Conservation (phyloP, 2,797 vertebrate species). For the Sebastes kiyomatsui region DNA sequence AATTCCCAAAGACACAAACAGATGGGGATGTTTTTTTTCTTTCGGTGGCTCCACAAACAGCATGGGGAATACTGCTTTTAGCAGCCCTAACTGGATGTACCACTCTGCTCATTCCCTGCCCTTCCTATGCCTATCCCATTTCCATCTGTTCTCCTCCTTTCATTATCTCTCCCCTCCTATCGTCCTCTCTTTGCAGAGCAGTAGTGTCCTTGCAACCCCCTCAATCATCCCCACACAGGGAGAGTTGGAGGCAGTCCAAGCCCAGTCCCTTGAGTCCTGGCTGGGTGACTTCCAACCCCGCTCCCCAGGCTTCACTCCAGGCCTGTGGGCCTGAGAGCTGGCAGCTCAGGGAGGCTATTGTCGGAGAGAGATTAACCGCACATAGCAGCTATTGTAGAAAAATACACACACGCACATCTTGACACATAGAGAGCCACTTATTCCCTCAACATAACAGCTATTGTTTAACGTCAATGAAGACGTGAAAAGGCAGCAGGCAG, state of each 20-base stretch:
- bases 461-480: slow-evolving; percentile 53
- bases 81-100: slow-evolving; percentile 7
- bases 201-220: slow-evolving; percentile 70
- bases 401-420: slow-evolving; percentile 15
- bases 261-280: slow-evolving; percentile 66
- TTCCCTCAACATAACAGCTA: slow-evolving; percentile 50
- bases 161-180: slow-evolving; percentile 43
- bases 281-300: slow-evolving; percentile 75
- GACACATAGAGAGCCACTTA: slow-evolving; percentile 33
- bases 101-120: slow-evolving; percentile 10
- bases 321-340: slow-evolving; percentile 70
- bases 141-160: slow-evolving; percentile 52
- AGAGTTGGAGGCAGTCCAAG: slow-evolving; percentile 71
- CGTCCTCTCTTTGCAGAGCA: slow-evolving; percentile 38
- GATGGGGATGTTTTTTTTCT: background rate
- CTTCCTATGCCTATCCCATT: slow-evolving; percentile 22
- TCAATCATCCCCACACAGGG: slow-evolving; percentile 71
- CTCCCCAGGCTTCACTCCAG: slow-evolving; percentile 73
- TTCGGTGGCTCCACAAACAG: background rate
- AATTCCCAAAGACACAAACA: background rate
- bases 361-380: slow-evolving; percentile 75
- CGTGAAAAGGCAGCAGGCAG: slow-evolving; percentile 28
- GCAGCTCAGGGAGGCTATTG: slow-evolving; percentile 72
- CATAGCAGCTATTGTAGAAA: slow-evolving; percentile 66
- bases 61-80: slow-evolving; percentile 18